phyloP scores from a whole-genome alignment of 2,113 vertebrate species.

The Sander vitreus region DNA sequence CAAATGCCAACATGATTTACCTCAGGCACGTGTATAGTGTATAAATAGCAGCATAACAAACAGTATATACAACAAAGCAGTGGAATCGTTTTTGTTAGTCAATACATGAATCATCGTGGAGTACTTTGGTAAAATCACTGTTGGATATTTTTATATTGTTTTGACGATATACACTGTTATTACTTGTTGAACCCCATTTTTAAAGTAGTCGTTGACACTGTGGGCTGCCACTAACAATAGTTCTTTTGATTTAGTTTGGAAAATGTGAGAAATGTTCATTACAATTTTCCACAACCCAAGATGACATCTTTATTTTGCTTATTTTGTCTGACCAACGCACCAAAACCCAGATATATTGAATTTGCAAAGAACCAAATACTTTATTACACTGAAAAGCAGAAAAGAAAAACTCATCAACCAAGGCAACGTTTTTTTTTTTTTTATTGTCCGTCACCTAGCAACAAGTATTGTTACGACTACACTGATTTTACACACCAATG shows the following conservation, averaged over 20 bases:
- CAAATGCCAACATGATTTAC: conserved; percentile 20
- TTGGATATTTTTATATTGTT: not conserved
- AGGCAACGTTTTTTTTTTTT: not conserved
- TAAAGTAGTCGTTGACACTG: too few relatives aligned
- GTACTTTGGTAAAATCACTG: not conserved
- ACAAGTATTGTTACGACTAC: not conserved
- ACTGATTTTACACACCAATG: not conserved
- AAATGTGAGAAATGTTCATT: not conserved
- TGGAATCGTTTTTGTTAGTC: too few relatives aligned
- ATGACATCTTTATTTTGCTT: too few relatives aligned
- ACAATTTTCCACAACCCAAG: too few relatives aligned
- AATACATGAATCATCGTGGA: not conserved
- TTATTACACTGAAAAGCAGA: too few relatives aligned
- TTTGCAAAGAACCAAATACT: too few relatives aligned
- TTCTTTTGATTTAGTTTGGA: not conserved
- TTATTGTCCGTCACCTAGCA: not conserved
- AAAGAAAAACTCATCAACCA: not conserved
- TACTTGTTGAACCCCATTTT: too few relatives aligned
- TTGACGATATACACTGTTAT: too few relatives aligned
- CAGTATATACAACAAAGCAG: not conserved
- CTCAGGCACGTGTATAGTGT: not conserved
- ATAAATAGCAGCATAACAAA: conserved; percentile 34
- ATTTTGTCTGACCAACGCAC: too few relatives aligned
- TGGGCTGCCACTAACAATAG: too few relatives aligned
- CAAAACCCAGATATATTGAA: too few relatives aligned